Base-by-base conservation (phyloP, 2,113 vertebrate species). In the Sporophila hypoxantha region DNA sequence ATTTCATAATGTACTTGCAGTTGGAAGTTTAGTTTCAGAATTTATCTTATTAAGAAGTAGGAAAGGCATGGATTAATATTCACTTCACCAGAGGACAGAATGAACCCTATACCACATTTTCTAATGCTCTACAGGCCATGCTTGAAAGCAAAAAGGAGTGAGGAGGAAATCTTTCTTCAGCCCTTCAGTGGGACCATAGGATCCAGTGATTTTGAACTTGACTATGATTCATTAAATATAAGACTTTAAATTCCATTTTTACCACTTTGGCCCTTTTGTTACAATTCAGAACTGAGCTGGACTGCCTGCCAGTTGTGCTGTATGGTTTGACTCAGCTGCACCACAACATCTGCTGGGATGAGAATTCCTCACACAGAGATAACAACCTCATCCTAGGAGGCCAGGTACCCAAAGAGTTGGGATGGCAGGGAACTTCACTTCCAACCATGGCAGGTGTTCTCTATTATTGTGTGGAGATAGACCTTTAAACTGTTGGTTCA, bases 161-260 rank as follows among this genome's bases (percentile, higher is more conserved):
- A 4, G 6, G 6, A 41, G 6, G 9, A 46, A 6, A 1, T 19
- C 8, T 52, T 73, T 41, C 21, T 56, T 69, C 13, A 37, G 19
- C 3, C 46, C 17, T 70, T 55, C 36, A n/a, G 0, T 4, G 27
- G 23, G 37, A 32, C 6, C 10, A 1, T 5, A 49, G 19, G 32
- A 61, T 5, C 2, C 11, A 36, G 13, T 26, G 22, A 29, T 59
- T 22, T 60, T 42, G 22, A 62, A 53, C 36, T 23, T 59, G 34
- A 62, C 7, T n/a, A 19, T 3, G 9, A 2, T 8, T 23, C 6
- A 12, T 42, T 29, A 53, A 85, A 5, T 10, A 71, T 5, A 42
- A 57, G 27, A 22, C 12, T 50, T 79, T n/a, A 60, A 47, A 52
- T 68, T 85, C 10, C 0, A 9, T 0, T 36, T 73, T 41, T 44